Evolutionary conservation across 2,888 invertebrate genomes (phyloP), one percentile per base, ranked within the genome.

Genomic region (Acheta domesticus): DNA sequence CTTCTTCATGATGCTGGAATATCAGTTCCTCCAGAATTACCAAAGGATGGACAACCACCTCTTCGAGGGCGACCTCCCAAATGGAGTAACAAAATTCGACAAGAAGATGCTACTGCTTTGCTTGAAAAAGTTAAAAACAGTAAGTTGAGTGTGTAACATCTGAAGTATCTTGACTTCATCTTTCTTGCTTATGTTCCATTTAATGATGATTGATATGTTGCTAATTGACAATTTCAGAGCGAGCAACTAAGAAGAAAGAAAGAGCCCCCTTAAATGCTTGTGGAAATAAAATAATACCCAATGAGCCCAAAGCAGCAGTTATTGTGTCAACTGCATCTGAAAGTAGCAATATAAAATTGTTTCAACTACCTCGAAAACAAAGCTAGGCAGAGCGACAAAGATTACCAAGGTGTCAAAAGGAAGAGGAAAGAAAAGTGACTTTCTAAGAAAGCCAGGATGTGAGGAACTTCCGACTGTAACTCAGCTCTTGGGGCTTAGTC

Each of bases 1-100:
- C 84, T 88, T 78, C 84, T 88, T 48, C 85, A 85, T 82, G 86
- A 86, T 83, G 87, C 87, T 16, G 86, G 87, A 36, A 87, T 88
- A 81, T 84, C 85, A 80, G 83, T 87, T 77, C 88, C 88, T 21
- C 83, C 84, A 78, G 76, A 80, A 48, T 85, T 79, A 14, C 79
- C 80, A 48, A 76, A 77, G n/a, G 78, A 75, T n/a, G 21, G n/a
- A 23, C 49, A 19, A 12, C 49, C 16, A 48, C 75, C 74, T 8
- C 36, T 49, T 16, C 36, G 50, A n/a, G n/a, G 48, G n/a, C 62
- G 78, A 14, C 76, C 80, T 12, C 80, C 49, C 12, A 79, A 80
- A 49, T 83, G 83, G 83, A 76, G 78, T 21, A 78, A 78, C 76
- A 82, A 82, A 76, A 78, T 82, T 50, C 83, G 84, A 49, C 82